Conservation (phyloP, 2,888 invertebrate genomes). For the Antitype chi region DNA sequence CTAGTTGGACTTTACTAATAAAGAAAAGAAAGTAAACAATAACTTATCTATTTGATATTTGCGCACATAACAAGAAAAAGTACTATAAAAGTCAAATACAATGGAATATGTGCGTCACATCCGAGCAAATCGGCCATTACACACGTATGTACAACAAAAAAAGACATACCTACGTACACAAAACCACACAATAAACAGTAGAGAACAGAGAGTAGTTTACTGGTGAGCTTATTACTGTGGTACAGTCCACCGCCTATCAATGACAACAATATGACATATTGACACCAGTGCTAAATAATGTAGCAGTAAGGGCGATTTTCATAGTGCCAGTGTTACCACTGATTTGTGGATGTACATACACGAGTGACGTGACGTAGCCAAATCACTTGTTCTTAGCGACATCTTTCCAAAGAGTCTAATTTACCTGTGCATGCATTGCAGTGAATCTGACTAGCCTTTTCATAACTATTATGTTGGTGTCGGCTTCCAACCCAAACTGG, state of each 20-base stretch:
- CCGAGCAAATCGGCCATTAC: not conserved
- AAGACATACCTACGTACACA: too few species aligned
- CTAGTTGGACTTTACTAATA: not conserved
- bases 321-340: not conserved
- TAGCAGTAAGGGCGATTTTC: not conserved
- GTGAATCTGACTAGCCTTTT: not conserved
- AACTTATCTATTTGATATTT: not conserved
- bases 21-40: not conserved
- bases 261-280: not conserved
- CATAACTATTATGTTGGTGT: not conserved
- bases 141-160: not conserved
- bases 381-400: not conserved
- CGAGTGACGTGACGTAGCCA: too few species aligned
- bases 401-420: not conserved
- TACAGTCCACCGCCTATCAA: not conserved
- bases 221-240: not conserved
- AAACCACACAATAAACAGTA: not conserved
- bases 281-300: not conserved
- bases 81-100: not conserved
- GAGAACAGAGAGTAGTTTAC: not conserved
- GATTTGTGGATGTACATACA: not conserved
- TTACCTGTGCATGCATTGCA: not conserved
- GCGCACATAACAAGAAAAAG: not conserved
- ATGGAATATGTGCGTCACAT: not conserved
- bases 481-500: not conserved